Evolutionary conservation across 2,113 vertebrate genomes (phyloP).

Genomic region (Sinocyclocheilus anshuiensis): DNA sequence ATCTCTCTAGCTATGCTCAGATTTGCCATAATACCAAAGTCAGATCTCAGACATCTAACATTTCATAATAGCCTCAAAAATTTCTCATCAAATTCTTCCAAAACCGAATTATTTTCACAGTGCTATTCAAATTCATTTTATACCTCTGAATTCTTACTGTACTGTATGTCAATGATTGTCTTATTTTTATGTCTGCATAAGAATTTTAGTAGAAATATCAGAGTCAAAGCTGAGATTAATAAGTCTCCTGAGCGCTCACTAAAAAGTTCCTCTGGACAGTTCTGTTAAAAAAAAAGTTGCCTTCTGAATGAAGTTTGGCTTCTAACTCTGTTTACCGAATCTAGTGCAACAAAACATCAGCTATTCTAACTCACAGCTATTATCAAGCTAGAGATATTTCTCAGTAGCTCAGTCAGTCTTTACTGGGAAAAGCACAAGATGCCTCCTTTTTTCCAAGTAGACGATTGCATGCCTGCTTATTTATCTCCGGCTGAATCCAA

Average conservation of each 20-base stretch:
- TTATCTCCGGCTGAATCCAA: constrained; percentile 50
- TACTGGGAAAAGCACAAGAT: constrained; percentile 30
- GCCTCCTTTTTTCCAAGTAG: constrained; percentile 12
- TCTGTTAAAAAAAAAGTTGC: neutral
- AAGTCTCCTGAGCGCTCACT: neutral
- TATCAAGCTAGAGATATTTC: constrained; percentile 18
- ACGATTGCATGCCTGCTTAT: constrained; percentile 12
- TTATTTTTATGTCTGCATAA: neutral
- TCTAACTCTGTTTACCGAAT: constrained; percentile 3
- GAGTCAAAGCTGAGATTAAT: neutral
- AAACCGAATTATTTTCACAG: too few relatives aligned
- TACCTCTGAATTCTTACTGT: too few relatives aligned
- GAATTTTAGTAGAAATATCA: neutral
- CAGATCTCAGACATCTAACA: too few relatives aligned
- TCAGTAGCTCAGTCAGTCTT: neutral
- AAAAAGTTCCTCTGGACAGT: neutral
- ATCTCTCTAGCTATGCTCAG: too few relatives aligned
- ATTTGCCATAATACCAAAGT: too few relatives aligned
- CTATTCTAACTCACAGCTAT: constrained; percentile 4
- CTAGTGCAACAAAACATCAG: constrained; percentile 3
- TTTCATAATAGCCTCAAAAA: too few relatives aligned
- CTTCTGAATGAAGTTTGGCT: neutral
- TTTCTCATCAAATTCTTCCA: too few relatives aligned
- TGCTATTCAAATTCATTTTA: too few relatives aligned
- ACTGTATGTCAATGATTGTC: neutral